Evolutionary conservation across 2,888 invertebrate species (phyloP).

Genomic region (Melieria omissa): DNA sequence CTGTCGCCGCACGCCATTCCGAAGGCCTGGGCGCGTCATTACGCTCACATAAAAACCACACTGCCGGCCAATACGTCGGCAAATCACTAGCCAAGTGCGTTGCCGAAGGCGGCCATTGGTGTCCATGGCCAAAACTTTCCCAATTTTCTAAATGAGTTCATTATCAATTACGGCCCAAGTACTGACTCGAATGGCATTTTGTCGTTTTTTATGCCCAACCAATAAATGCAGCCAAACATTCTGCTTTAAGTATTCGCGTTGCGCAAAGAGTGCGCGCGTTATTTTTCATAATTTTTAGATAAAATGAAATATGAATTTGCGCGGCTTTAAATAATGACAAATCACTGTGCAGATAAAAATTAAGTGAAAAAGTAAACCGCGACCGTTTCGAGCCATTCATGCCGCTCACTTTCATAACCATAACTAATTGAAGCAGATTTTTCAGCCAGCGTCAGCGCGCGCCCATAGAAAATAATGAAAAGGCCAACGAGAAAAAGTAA

Average conservation of each 20-base stretch:
- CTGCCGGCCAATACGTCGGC: conserved; percentile 13
- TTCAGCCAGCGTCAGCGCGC: conserved; percentile 18
- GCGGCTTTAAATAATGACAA: conserved; percentile 62
- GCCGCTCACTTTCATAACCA: conserved; percentile 49
- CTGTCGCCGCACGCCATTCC: neutral
- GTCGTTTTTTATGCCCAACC: neutral
- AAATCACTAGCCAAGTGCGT: conserved; percentile 14
- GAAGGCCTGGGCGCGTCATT: neutral
- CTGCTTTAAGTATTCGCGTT: neutral
- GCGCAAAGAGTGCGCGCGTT: conserved; percentile 9
- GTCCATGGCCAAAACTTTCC: conserved; percentile 14
- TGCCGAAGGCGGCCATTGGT: no score
- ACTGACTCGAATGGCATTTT: neutral
- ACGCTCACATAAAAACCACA: conserved; percentile 2
- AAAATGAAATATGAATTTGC: conserved; percentile 43
- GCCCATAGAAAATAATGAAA: conserved; percentile 10
- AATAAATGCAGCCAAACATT: conserved; percentile 13
- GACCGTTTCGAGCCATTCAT: conserved; percentile 38
- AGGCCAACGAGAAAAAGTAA: conserved; percentile 13
- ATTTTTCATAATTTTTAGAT: conserved; percentile 52
- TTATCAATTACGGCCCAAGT: conserved; percentile 23
- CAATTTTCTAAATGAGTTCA: conserved; percentile 41
- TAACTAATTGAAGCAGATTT: conserved; percentile 64
- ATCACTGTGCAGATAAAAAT: conserved; percentile 60
- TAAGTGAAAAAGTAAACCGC: conserved; percentile 40